Evolutionary conservation across 2,113 vertebrate genomes (phyloP).

Genomic region (Vulpes ferrilata): DNA sequence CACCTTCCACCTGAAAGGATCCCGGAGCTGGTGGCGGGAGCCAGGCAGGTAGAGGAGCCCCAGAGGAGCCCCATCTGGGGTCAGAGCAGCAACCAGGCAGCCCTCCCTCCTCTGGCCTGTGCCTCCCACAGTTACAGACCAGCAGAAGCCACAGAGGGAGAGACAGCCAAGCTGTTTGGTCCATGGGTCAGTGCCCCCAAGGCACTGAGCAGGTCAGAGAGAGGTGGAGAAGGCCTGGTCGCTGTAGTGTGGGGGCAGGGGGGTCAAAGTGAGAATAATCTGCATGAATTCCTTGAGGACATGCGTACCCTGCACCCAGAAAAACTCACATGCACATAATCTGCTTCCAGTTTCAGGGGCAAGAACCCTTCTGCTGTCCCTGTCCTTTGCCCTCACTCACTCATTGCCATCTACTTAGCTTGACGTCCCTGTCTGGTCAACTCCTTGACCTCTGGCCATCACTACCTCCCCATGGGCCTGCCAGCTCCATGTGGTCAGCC

Average conservation of each 20-base stretch:
- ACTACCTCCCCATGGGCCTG: neutral
- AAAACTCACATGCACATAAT: rapidly evolving
- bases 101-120: neutral
- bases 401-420: neutral
- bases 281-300: neutral
- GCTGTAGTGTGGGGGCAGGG: rapidly evolving
- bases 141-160: neutral
- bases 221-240: neutral
- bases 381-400: neutral
- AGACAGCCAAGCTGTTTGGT: too few species aligned
- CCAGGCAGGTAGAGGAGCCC: rapidly evolving
- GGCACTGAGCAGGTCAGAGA: neutral
- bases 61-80: neutral
- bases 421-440: neutral
- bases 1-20: neutral
- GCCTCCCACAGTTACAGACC: neutral
- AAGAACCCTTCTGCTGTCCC: too few species aligned
- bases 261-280: neutral
- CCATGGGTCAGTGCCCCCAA: too few species aligned
- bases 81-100: neutral
- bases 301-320: rapidly evolving
- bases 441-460: neutral
- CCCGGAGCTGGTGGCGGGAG: neutral
- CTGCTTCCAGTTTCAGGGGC: neutral
- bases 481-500: rapidly evolving